Evolutionary conservation across 2,113 vertebrate species (phyloP).

Genomic region (Neodontobutis hainanensis): DNA sequence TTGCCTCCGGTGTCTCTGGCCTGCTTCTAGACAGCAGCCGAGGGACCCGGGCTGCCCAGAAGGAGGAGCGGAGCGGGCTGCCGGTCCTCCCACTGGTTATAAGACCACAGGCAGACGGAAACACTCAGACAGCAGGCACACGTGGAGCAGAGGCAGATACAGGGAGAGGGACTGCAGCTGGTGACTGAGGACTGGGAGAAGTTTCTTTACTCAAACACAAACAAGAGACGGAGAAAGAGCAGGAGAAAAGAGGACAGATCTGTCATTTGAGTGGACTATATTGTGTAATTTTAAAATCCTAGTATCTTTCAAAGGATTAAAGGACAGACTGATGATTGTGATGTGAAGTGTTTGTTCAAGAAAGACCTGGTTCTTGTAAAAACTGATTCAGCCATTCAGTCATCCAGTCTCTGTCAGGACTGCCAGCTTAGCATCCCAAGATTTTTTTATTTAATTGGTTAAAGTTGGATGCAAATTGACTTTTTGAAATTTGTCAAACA

Average conservation of each 20-base stretch:
- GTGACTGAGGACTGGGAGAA: constrained; percentile 11
- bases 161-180: constrained; percentile 22
- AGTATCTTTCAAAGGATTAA: constrained; percentile 10
- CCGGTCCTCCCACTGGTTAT: constrained; percentile 80
- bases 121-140: constrained; percentile 81
- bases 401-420: not conserved
- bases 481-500: not conserved
- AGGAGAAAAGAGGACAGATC: constrained; percentile 21
- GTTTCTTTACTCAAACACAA: not conserved
- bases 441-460: not conserved
- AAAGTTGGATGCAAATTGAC: constrained; percentile 1
- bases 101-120: constrained; percentile 80
- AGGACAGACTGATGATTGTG: not conserved
- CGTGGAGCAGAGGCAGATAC: constrained; percentile 73
- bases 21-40: constrained; percentile 73
- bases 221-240: constrained; percentile 31
- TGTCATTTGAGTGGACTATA: not conserved
- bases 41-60: constrained; percentile 63
- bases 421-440: constrained; percentile 1
- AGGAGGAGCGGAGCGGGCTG: constrained; percentile 60
- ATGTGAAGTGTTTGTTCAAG: constrained; percentile 51
- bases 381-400: not conserved
- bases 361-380: constrained; percentile 2
- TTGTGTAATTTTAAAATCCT: not conserved
- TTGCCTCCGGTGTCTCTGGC: constrained; percentile 72